These are phyloP conservation scores for Acleris cristana DNA, from an alignment of 2,888 invertebrate genomes.

Conservation along the genomic window DNA sequence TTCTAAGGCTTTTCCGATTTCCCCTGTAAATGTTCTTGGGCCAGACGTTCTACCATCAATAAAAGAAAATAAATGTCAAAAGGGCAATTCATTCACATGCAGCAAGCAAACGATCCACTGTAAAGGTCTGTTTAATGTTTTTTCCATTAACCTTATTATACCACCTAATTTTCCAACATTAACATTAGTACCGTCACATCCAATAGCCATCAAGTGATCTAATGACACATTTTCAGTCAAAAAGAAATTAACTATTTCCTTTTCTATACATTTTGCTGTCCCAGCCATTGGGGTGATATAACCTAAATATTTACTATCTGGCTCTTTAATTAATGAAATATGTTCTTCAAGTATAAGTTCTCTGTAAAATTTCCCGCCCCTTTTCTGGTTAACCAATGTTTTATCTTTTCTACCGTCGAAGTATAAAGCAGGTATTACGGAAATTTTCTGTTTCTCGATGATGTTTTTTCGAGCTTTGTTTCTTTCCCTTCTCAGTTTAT, in stretches of 20 bases:
- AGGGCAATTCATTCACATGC: slow-evolving; percentile 42
- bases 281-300: slow-evolving; percentile 26
- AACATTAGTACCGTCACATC: slow-evolving; percentile 43
- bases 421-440: too few species aligned
- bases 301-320: slow-evolving; percentile 22
- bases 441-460: not conserved
- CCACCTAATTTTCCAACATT: slow-evolving; percentile 42
- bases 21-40: slow-evolving; percentile 35
- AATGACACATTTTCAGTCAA: slow-evolving; percentile 13
- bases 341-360: slow-evolving; percentile 21
- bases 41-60: slow-evolving; percentile 42
- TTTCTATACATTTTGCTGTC: slow-evolving; percentile 24
- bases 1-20: slow-evolving; percentile 38
- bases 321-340: slow-evolving; percentile 35
- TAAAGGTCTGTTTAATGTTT: slow-evolving; percentile 38
- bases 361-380: not conserved
- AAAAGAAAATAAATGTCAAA: slow-evolving; percentile 41
- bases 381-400: not conserved
- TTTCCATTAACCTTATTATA: slow-evolving; percentile 41
- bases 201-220: slow-evolving; percentile 39
- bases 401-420: slow-evolving; percentile 8
- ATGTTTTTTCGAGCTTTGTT: too few species aligned
- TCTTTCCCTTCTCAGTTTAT: too few species aligned
- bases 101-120: slow-evolving; percentile 43
- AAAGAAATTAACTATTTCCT: slow-evolving; percentile 4